These are phyloP conservation scores for Drosophila punjabiensis DNA, from an alignment of 1,140 invertebrate species.

Conservation along the genomic window DNA sequence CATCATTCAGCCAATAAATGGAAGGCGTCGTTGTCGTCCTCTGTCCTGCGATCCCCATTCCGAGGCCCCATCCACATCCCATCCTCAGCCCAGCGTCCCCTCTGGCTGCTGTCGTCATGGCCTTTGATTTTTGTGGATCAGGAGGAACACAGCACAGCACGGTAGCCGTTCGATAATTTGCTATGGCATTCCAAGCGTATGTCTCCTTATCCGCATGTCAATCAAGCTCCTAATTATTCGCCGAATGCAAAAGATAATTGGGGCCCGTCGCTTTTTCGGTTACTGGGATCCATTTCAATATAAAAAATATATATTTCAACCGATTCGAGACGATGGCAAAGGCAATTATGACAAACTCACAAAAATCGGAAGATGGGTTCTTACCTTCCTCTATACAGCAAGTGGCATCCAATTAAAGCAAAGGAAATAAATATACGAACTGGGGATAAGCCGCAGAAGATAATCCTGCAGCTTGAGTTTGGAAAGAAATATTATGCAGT, in stretches of 20 bases:
- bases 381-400: conserved; percentile 1
- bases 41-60: conserved; percentile 34
- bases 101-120: conserved; percentile 37
- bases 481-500: not conserved
- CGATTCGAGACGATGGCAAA: conserved; percentile 13
- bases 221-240: conserved; percentile 85
- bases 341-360: conserved; percentile 77
- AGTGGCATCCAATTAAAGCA: conserved; percentile 66
- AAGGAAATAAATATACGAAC: conserved; percentile 13
- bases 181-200: conserved; percentile 85
- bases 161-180: conserved; percentile 85
- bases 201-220: conserved; percentile 85
- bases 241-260: conserved; percentile 84
- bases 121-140: conserved; percentile 84
- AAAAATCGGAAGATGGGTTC: conserved; percentile 29
- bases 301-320: conserved; percentile 36
- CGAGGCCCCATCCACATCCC: not conserved
- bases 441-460: not conserved
- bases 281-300: conserved; percentile 66
- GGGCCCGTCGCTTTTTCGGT: conserved; percentile 50
- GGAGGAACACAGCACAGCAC: conserved; percentile 43
- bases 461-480: conserved; percentile 1
- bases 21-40: conserved; percentile 73
- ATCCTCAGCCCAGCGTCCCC: not conserved
- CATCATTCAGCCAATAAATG: conserved; percentile 69